A percentile compares a stretch with the other conserved stretches of the same genome.
These are phyloP conservation scores for Elysia crispata DNA, from an alignment of 2,888 invertebrate species.

Conservation along the genomic window DNA sequence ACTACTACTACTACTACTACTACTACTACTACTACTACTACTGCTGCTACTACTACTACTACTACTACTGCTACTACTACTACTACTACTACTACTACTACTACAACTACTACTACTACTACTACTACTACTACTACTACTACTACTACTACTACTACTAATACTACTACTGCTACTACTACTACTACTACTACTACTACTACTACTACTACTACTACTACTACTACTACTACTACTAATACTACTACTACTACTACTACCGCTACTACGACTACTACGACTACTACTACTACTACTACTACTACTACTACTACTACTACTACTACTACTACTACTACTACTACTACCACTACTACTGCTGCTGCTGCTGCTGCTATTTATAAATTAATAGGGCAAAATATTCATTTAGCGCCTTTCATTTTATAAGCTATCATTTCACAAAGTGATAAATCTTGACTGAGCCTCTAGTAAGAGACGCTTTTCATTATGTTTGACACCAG, in stretches of 20 bases:
- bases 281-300: too few relatives aligned
- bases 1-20: background rate
- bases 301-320: conserved; percentile 27
- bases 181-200: conserved; percentile 32
- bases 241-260: too few relatives aligned
- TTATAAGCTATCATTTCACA: too few relatives aligned
- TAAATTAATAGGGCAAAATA: too few relatives aligned
- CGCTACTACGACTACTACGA: too few relatives aligned
- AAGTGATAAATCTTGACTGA: too few relatives aligned
- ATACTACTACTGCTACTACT: too few relatives aligned
- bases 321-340: conserved; percentile 32
- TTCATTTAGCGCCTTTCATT: too few relatives aligned
- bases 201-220: background rate
- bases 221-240: too few relatives aligned
- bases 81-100: conserved; percentile 26
- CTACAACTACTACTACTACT: conserved; percentile 31
- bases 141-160: too few relatives aligned
- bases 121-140: conserved; percentile 16
- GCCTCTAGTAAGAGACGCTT: too few relatives aligned
- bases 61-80: conserved; percentile 12
- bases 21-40: background rate
- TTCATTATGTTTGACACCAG: too few relatives aligned
- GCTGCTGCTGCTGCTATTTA: conserved; percentile 13
- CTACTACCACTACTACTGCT: conserved; percentile 18
- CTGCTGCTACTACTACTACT: background rate